Conservation (phyloP, 2,888 invertebrate genomes). For the Drosophila infuscata region DNA sequence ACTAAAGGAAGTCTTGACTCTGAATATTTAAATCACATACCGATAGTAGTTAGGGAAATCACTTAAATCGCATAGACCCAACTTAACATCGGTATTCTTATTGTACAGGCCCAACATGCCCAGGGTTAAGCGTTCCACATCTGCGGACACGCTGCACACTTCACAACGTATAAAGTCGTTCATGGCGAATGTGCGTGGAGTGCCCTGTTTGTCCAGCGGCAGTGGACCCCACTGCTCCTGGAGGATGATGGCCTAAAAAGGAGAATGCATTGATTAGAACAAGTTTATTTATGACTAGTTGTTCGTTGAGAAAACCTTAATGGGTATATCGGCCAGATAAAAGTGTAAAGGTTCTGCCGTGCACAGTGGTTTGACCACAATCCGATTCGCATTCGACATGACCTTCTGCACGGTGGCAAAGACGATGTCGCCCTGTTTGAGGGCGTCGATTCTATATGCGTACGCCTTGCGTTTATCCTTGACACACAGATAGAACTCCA, state of each 20-base stretch:
- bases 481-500: slow-evolving; percentile 88
- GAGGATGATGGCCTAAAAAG: slow-evolving; percentile 59
- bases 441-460: slow-evolving; percentile 90
- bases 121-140: slow-evolving; percentile 94
- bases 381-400: slow-evolving; percentile 77
- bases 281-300: background rate
- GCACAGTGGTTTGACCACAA: slow-evolving; percentile 91
- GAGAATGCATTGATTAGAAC: background rate
- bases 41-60: slow-evolving; percentile 94
- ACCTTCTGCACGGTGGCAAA: slow-evolving; percentile 92
- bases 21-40: slow-evolving; percentile 87
- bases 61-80: slow-evolving; percentile 93
- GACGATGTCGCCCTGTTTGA: slow-evolving; percentile 92
- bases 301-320: slow-evolving; percentile 88
- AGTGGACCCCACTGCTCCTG: slow-evolving; percentile 63
- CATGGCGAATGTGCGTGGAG: slow-evolving; percentile 91
- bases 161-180: slow-evolving; percentile 95
- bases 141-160: slow-evolving; percentile 93
- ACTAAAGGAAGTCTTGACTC: background rate
- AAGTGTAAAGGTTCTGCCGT: slow-evolving; percentile 91
- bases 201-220: slow-evolving; percentile 89
- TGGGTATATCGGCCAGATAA: slow-evolving; percentile 94
- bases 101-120: slow-evolving; percentile 93
- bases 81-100: slow-evolving; percentile 90
- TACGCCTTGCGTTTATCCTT: slow-evolving; percentile 90